Percentiles rank a stretch among this genome's conserved stretches.
These are phyloP conservation scores for Notospermus geniculatus DNA, from an alignment of 1,140 invertebrate genomes.

Conservation along the genomic window DNA sequence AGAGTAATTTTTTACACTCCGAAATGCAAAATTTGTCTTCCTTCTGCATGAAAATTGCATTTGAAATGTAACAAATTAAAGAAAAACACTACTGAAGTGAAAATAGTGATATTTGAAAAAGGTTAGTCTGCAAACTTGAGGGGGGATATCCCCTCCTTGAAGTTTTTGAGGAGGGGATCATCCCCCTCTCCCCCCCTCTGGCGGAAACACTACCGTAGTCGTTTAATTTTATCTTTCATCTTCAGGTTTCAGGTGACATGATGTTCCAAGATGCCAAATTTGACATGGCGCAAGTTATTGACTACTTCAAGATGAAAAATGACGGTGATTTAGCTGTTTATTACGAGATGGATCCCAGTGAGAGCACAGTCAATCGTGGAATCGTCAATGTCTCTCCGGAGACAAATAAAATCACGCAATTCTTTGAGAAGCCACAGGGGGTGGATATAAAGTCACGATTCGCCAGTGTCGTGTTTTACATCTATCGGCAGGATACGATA, in stretches of 20 bases:
- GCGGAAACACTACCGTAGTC: background rate
- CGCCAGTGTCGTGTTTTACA: too few relatives aligned
- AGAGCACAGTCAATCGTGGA: constrained; percentile 28
- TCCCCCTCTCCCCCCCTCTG: too few relatives aligned
- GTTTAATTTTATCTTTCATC: background rate
- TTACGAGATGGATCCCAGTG: constrained; percentile 33
- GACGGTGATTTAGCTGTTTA: constrained; percentile 42
- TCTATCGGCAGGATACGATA: too few relatives aligned
- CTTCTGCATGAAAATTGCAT: too few relatives aligned
- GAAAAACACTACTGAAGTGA: too few relatives aligned
- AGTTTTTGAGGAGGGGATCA: too few relatives aligned
- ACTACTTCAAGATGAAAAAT: constrained; percentile 36
- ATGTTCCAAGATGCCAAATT: constrained; percentile 39
- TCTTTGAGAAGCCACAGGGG: constrained; percentile 34
- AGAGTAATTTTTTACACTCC: too few relatives aligned
- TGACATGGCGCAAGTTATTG: constrained; percentile 40
- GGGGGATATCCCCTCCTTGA: too few relatives aligned
- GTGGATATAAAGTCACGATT: constrained; percentile 31
- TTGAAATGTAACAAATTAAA: too few relatives aligned
- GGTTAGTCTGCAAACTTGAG: too few relatives aligned
- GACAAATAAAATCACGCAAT: constrained; percentile 22
- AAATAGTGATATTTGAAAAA: too few relatives aligned
- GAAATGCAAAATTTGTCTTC: too few relatives aligned
- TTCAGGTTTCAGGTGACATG: constrained; percentile 42
- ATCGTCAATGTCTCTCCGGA: constrained; percentile 36